Conservation (phyloP, 2,797 vertebrate genomes). For the Odontamblyopus lacepedii region DNA sequence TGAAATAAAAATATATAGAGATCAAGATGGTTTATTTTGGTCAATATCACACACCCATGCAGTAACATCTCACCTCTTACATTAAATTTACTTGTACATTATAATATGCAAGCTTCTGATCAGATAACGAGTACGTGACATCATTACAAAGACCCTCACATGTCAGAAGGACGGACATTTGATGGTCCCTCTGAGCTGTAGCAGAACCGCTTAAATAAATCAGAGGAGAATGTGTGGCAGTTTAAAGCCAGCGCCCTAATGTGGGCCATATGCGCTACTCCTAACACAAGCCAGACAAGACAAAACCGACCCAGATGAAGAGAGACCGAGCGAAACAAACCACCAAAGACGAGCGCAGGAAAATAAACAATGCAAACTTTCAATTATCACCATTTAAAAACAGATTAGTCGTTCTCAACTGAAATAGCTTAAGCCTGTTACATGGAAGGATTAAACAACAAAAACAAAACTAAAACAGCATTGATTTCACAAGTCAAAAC, state of each 20-base stretch:
- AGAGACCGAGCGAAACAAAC: background rate
- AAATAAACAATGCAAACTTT: no score
- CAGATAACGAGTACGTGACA: slow-evolving; percentile 2
- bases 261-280: slow-evolving; percentile 3
- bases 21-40: no score
- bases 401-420: no score
- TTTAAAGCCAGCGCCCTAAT: slow-evolving; percentile 13
- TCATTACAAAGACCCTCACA: background rate
- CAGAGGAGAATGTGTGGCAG: slow-evolving; percentile 1
- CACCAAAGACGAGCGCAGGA: no score
- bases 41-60: no score
- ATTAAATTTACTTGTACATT: background rate
- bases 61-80: background rate
- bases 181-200: slow-evolving; percentile 2
- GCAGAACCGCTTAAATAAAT: slow-evolving; percentile 15
- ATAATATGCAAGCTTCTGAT: background rate
- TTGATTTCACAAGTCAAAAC: no score
- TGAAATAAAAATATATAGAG: no score
- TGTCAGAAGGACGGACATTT: background rate
- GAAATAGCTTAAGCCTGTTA: no score
- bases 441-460: no score
- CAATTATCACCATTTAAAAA: no score
- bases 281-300: background rate
- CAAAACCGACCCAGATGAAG: slow-evolving; percentile 4
- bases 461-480: no score